Base-by-base conservation (phyloP, 1,140 invertebrate species). In the Bicyclus anynana region DNA sequence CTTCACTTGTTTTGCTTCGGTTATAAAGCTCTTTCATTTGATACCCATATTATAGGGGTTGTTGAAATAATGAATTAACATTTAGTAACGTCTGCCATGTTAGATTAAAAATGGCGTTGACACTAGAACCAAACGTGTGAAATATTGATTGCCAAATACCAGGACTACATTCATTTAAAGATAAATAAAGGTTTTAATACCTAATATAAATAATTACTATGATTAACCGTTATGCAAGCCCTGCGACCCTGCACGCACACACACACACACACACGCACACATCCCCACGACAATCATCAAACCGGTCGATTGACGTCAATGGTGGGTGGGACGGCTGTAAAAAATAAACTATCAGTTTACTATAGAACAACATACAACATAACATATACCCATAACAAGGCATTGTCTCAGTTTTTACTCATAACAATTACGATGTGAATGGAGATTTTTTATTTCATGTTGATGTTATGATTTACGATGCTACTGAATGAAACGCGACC, bases 221-320 rank as follows among this genome's bases (percentile, higher is more conserved):
- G 16, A 53, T 47, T 49, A 58, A 42, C 33, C 14, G 50, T 56
- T 29, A 54, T 62, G 68, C 50, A 66, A 72, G 59, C 72, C 73
- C 77, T 80, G 52, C 55, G 62, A 53, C 68, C 62, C 64, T 64
- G 61, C 66, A 69, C 68, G 50, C 61, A 66, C 62, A 67, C 37
- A 40, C 13, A 5, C 13, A 17, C 2, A 40, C 37, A 52, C 61
- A 65, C 65, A 69, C 68, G 51, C 62, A 66, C 62, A 67, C 61
- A 64, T 57, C 38, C 52, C 51, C 49, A 62, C 26, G 27, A 51
- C 33, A 60, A 38, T 26, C 18, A 61, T 47, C 44, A 69, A 73
- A 81, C 76, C 76, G 74, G 76, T 75, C 71, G 63, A 79, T 78
- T 86, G 83, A 81, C 78, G 78, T 81, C 76, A 81, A 79, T 74